phyloP scores from a whole-genome alignment of 2,888 invertebrate genomes.

The Synergus itoensis region DNA sequence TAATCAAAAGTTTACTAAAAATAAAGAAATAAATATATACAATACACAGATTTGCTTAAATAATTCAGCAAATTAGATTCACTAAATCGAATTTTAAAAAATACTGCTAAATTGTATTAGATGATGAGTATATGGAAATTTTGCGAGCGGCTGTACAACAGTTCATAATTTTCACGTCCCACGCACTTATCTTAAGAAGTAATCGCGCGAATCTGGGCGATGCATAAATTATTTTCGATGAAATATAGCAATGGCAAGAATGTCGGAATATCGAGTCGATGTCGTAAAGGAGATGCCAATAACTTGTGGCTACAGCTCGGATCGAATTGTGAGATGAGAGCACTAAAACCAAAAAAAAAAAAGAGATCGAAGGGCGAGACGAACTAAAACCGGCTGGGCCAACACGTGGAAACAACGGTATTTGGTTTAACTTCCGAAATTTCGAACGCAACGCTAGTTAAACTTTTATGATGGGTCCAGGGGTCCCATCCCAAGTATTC shows the following conservation, averaged over 20 bases:
- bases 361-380: neutral
- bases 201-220: conserved; percentile 65
- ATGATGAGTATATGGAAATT: conserved; percentile 47
- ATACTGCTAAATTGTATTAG: neutral
- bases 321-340: conserved; percentile 28
- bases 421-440: conserved; percentile 29
- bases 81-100: neutral
- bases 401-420: conserved; percentile 12
- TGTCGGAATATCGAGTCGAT: conserved; percentile 56
- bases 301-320: conserved; percentile 52
- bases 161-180: conserved; percentile 71
- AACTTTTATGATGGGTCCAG: conserved; percentile 31
- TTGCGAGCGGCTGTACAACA: conserved; percentile 60
- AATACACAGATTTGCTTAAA: neutral
- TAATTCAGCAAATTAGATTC: neutral
- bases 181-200: conserved; percentile 68
- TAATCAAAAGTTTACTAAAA: neutral
- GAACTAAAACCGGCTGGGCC: conserved; percentile 7
- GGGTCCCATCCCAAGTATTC: conserved; percentile 14
- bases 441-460: conserved; percentile 1
- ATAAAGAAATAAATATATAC: neutral
- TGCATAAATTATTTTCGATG: conserved; percentile 67
- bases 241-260: conserved; percentile 61
- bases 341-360: conserved; percentile 17
- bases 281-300: conserved; percentile 60